phyloP scores from a whole-genome alignment of 2,888 invertebrate genomes.

The Labia minor region DNA sequence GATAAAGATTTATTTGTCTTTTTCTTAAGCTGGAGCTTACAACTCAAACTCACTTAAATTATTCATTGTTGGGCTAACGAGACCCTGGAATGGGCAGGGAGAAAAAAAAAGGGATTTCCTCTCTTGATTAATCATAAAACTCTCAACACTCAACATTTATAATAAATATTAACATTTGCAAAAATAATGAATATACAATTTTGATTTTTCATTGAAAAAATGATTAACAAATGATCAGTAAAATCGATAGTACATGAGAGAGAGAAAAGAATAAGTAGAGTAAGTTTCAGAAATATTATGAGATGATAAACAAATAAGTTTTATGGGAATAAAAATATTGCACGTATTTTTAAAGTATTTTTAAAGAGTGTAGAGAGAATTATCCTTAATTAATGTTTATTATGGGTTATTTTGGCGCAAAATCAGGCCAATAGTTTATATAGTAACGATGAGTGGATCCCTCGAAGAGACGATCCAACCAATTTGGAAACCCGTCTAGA shows the following conservation, averaged over 20 bases:
- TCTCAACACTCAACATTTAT: background rate
- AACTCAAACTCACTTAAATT: background rate
- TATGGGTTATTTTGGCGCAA: conserved; percentile 60
- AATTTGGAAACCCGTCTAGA: conserved; percentile 84
- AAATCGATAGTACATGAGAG: too few species aligned
- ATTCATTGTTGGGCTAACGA: background rate
- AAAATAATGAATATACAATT: conserved; percentile 20
- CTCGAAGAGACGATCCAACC: conserved; percentile 94
- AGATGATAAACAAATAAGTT: too few species aligned
- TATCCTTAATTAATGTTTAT: background rate
- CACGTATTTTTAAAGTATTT: too few species aligned
- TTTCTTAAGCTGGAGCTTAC: conserved; percentile 4
- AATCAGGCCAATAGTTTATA: conserved; percentile 98
- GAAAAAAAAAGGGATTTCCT: background rate
- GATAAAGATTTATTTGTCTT: background rate
- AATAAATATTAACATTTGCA: conserved; percentile 4
- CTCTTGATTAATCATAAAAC: background rate
- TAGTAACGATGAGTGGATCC: conserved; percentile 91
- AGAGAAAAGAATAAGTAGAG: conserved; percentile 16
- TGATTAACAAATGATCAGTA: too few species aligned
- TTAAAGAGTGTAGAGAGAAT: background rate
- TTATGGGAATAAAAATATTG: too few species aligned
- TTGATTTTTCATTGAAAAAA: conserved; percentile 1
- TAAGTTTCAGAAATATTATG: conserved; percentile 14
- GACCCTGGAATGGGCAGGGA: background rate